Base-by-base conservation (phyloP, 2,888 invertebrate species). In the Chloroclysta siterata region DNA sequence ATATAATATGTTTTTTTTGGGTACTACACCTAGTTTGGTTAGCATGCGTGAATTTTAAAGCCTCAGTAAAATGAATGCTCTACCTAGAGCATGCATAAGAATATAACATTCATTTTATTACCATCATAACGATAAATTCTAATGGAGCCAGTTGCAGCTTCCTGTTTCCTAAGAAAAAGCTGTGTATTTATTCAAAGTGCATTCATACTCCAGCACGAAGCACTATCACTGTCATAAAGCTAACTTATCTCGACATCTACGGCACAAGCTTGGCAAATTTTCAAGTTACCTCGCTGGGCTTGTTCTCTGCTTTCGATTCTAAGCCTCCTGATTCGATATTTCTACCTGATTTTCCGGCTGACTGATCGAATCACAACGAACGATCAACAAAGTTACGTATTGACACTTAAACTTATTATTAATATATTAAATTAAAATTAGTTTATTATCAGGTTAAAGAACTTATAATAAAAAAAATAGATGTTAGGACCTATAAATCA, bases 251-350 rank as follows among this genome's bases (percentile, higher is more conserved):
- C 15, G 41, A 55, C 52, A 66, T 68, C 66, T 65, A 60, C 44
- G 53, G 54, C 42, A 58, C 63, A n/a, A 29, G 55, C 63, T 68
- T 70, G 70, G 70, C 68, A 70, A 63, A 66, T 65, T 65, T 70
- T 66, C 68, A 68, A 66, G 54, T 29, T 52, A 64, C 59, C 51
- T 62, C 54, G 48, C 41, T 41, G 41, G 11, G 44, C 28, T 28
- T n/a, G 22, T 15, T 42, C 28, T 28, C 1, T 56, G 47, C 47
- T 55, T 55, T 14, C 13, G 47, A 48, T 28, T 39, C 41, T 15
- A 42, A 5, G 13, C 6, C 42, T 15, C 15, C 22, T 22, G 22
- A 22, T 22, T 22, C 3, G 22, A 22, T 22, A 22, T 22, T 22
- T 22, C 22, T 3, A 3, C 15, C 15, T n/a, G n/a, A 15, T 44